Conservation (phyloP, 2,113 vertebrate species). For the Stegostoma tigrinum region DNA sequence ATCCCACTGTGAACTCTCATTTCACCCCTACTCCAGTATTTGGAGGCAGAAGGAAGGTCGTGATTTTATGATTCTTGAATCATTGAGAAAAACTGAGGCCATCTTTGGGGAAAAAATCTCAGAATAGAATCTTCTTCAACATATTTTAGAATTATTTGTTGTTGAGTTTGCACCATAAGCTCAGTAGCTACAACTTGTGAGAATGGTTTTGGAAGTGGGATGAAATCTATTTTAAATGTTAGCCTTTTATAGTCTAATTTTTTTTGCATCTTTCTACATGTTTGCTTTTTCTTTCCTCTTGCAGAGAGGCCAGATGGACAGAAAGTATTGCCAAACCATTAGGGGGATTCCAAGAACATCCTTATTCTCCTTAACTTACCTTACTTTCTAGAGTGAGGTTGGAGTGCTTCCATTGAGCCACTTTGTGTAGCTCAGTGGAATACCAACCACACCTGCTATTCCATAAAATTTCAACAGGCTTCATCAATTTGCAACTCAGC, state of each 20-base stretch:
- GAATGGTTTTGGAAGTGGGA: neutral
- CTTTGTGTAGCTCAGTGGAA: neutral
- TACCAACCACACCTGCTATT: neutral
- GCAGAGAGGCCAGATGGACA: neutral
- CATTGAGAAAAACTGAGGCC: neutral
- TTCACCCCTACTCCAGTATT: neutral
- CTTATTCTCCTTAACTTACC: neutral
- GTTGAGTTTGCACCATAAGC: neutral
- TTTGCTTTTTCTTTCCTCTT: neutral
- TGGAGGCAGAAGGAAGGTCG: neutral
- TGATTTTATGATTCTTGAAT: neutral
- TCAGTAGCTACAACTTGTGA: neutral
- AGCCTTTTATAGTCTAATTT: neutral
- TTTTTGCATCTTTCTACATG: neutral
- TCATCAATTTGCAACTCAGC: neutral
- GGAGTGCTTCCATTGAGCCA: neutral
- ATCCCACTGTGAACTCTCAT: neutral
- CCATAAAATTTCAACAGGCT: neutral
- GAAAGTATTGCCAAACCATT: too few species aligned
- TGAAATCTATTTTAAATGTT: neutral
- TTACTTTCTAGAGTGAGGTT: neutral
- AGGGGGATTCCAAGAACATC: neutral
- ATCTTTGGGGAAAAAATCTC: neutral
- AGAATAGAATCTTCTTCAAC: neutral
- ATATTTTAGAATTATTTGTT: neutral